These are phyloP conservation scores for Danio aesculapii DNA, from an alignment of 2,797 vertebrate species.

Conservation along the genomic window DNA sequence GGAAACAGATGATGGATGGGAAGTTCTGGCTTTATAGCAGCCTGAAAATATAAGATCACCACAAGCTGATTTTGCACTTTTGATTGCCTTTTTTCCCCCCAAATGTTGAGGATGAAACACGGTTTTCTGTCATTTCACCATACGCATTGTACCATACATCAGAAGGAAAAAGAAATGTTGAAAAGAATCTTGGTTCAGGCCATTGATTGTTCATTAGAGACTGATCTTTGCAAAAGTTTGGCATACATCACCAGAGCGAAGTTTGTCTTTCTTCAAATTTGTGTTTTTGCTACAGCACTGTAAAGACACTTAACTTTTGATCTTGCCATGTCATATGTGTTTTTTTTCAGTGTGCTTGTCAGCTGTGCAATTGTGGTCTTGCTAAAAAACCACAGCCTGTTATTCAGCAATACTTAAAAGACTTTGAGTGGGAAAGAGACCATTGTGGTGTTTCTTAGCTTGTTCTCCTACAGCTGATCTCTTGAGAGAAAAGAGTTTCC, in stretches of 20 bases:
- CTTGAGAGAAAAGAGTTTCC: constrained; percentile 1
- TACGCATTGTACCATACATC: no score
- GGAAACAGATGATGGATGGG: constrained; percentile 10
- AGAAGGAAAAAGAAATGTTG: no score
- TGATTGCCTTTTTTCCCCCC: background rate
- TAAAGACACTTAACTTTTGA: background rate
- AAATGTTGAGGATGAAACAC: constrained; percentile 2
- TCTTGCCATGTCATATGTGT: constrained; percentile 13
- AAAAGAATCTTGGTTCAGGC: background rate
- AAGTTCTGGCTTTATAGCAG: constrained; percentile 17
- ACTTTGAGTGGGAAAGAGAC: background rate
- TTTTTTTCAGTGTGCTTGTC: background rate
- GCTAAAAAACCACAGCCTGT: constrained; percentile 25
- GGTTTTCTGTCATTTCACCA: background rate
- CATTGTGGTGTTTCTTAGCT: constrained; percentile 14
- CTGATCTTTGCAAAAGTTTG: background rate
- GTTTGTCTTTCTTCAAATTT: background rate
- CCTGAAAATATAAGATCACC: constrained; percentile 28
- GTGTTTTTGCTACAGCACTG: background rate
- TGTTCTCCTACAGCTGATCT: background rate
- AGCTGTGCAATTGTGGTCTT: constrained; percentile 14
- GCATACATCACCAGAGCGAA: background rate
- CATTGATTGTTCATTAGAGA: background rate
- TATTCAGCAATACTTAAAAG: background rate
- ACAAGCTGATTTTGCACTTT: constrained; percentile 3